Percentiles rank a stretch among this genome's conserved stretches.
Evolutionary conservation across 53 echinoderm and acorn worm species (phyloP).

Genomic region (Arbacia lixula): DNA sequence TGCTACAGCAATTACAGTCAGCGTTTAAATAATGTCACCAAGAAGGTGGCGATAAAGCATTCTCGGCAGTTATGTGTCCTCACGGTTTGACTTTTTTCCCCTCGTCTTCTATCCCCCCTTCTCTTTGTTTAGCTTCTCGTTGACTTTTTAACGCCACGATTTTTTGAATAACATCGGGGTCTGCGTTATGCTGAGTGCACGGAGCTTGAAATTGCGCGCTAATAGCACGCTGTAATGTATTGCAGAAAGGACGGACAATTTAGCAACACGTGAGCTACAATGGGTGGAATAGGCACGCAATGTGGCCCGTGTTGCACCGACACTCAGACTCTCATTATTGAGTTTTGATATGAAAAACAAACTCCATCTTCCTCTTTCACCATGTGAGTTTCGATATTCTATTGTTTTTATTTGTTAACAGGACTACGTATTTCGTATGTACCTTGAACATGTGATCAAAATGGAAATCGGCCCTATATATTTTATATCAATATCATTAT

Average conservation of each 20-base stretch:
- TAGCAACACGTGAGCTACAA: constrained; percentile 14
- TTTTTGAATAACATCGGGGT: no score
- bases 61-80: no score
- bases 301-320: not conserved
- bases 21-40: constrained; percentile 28
- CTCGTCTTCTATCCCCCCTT: not conserved
- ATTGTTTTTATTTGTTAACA: no score
- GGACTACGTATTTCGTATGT: no score
- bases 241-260: not conserved
- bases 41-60: not conserved
- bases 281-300: not conserved
- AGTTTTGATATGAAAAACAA: no score
- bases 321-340: not conserved
- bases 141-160: not conserved
- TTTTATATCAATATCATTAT: no score
- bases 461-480: no score
- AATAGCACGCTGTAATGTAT: constrained; percentile 25
- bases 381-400: no score
- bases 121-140: not conserved
- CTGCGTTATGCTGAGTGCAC: constrained; percentile 29
- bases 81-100: not conserved
- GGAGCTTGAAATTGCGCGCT: constrained; percentile 18
- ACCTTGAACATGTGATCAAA: no score
- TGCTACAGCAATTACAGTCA: constrained; percentile 39
- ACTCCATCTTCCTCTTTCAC: no score